Evolutionary conservation across 2,113 vertebrate species (phyloP).

Genomic region (Zapornia atra): DNA sequence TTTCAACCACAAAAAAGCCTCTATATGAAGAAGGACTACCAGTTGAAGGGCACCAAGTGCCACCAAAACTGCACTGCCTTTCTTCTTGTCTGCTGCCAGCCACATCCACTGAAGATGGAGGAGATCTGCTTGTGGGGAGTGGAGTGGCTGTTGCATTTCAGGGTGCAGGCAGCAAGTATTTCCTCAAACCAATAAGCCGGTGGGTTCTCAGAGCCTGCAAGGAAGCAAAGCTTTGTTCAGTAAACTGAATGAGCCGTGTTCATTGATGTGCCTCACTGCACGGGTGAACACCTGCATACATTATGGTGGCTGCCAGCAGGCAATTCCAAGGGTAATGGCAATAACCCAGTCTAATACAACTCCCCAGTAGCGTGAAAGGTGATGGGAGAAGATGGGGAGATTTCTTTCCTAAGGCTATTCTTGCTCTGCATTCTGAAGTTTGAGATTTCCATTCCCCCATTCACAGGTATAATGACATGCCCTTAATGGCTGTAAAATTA

Average conservation of each 20-base stretch:
- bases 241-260: neutral
- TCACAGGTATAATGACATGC: constrained; percentile 54
- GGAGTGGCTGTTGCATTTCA: neutral
- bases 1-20: neutral
- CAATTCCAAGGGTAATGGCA: constrained; percentile 22
- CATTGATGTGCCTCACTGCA: neutral
- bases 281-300: neutral
- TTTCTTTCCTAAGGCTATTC: constrained; percentile 43
- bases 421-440: neutral
- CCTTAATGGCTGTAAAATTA: constrained; percentile 72
- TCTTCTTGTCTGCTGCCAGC: neutral
- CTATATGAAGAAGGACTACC: neutral
- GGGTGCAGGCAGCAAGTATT: neutral
- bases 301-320: neutral
- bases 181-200: neutral
- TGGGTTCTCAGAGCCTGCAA: neutral
- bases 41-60: neutral
- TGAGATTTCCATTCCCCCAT: constrained; percentile 36
- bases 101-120: neutral
- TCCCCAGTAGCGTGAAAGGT: constrained; percentile 5
- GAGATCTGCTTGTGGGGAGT: neutral
- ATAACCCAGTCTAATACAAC: neutral
- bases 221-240: neutral
- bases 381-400: constrained; percentile 35
- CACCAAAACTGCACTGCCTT: neutral